Base-by-base conservation (phyloP, 2,113 vertebrate genomes). In the Indicator indicator region DNA sequence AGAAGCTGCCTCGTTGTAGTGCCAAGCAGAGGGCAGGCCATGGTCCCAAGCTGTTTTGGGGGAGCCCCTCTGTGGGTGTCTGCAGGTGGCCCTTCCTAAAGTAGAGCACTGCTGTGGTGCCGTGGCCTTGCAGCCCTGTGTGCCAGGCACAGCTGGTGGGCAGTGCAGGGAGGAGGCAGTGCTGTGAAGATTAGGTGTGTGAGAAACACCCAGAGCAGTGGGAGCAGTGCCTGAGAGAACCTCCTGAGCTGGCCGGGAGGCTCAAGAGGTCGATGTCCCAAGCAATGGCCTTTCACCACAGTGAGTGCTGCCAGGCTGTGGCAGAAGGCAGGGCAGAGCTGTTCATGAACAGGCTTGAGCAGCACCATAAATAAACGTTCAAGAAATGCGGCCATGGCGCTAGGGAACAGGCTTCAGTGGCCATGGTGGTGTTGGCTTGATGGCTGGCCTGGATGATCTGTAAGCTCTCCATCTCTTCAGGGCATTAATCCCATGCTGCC, bases 111-210 rank as follows among this genome's bases (percentile, higher is more conserved):
- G 67, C 63, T 72, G 40, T 11, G 1, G 4, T 56, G 33, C 15
- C 28, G 38, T 50, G 38, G 15, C 46, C 38, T 50, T 67, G 33
- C 40, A 73, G 55, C 26, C 46, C 58, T 8, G 1, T 12, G 11
- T 1, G 2, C 18, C 46, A 50, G 32, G 38, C 30, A 58, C 28
- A 56, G 55, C 50, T 38, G 59, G 17, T 9, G 3, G 2, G 16
- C 27, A 13, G 52, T 9, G 38, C n/a, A 1, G 18, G 26, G 20
- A 54, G 16, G 23, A 19, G 52, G 50, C 10, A 23, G 58, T 0
- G 0, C 8, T 11, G 4, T 9, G 30, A 16, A 21, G 69, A 16
- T 48, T 2, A 28, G 9, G 9, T 30, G 33, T 5, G 62, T 38
- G 48, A 70, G 40, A n/a, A 24, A 38, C 6, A 79, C 5, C n/a